These are phyloP conservation scores for Sepiola atlantica DNA, from an alignment of 2,888 invertebrate genomes.

Conservation along the genomic window DNA sequence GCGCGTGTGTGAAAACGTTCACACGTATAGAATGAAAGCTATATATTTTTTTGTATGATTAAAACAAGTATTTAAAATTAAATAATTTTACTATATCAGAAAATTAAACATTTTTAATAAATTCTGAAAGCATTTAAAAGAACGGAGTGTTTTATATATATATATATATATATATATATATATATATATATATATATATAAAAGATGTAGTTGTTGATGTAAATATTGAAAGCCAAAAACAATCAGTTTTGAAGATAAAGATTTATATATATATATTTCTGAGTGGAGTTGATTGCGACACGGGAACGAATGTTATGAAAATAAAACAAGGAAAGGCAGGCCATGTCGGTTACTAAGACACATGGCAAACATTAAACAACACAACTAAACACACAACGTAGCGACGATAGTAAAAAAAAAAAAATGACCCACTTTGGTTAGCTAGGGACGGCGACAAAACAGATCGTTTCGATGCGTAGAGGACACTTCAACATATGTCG, in stretches of 20 bases:
- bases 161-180: too few relatives aligned
- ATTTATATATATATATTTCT: background rate
- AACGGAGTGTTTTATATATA: too few relatives aligned
- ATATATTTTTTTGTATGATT: background rate
- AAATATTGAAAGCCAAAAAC: background rate
- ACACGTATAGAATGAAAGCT: background rate
- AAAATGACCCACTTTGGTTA: conserved; percentile 40
- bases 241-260: background rate
- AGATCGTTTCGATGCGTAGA: conserved; percentile 4
- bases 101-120: background rate
- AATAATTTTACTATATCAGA: background rate
- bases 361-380: conserved; percentile 37
- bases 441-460: conserved; percentile 22
- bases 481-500: background rate
- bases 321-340: background rate
- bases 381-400: conserved; percentile 39
- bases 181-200: background rate
- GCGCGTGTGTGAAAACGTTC: background rate
- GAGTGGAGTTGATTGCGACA: background rate
- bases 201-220: background rate
- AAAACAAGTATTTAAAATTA: background rate
- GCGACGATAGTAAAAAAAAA: conserved; percentile 24
- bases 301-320: background rate
- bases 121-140: background rate
- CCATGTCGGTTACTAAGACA: conserved; percentile 42